phyloP scores from a whole-genome alignment of 2,797 vertebrate species.

The Galaxias olidus region DNA sequence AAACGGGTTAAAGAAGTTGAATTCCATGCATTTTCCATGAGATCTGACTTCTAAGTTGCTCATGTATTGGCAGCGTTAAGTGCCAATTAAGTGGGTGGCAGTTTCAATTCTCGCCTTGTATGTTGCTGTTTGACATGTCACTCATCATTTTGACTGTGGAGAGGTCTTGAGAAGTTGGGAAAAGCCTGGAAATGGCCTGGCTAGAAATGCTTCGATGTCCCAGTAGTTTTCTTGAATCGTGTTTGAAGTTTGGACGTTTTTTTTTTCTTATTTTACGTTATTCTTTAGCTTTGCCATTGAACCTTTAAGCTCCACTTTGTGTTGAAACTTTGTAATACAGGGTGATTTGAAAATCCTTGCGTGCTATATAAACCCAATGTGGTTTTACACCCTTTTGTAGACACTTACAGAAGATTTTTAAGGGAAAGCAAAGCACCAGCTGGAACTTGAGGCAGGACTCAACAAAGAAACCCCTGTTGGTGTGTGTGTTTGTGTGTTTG shows the following conservation, averaged over 20 bases:
- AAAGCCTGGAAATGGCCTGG: slow-evolving; percentile 49
- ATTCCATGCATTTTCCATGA: slow-evolving; percentile 31
- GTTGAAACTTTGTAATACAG: too few species aligned
- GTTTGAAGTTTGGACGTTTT: not conserved
- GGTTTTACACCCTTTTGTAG: slow-evolving; percentile 21
- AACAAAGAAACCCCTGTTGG: slow-evolving; percentile 47
- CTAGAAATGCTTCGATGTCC: slow-evolving; percentile 1
- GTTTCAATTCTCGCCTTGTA: slow-evolving; percentile 48
- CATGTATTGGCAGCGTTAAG: slow-evolving; percentile 36
- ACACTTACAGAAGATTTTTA: slow-evolving; percentile 37
- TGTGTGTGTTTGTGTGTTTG: slow-evolving; percentile 14
- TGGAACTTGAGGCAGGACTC: slow-evolving; percentile 42
- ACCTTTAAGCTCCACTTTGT: too few species aligned
- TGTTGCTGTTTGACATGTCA: slow-evolving; percentile 38
- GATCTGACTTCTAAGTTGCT: slow-evolving; percentile 24
- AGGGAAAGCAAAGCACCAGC: slow-evolving; percentile 42
- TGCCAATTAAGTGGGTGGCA: slow-evolving; percentile 46
- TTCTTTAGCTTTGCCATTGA: too few species aligned
- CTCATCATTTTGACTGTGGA: slow-evolving; percentile 28
- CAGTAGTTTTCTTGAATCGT: slow-evolving; percentile 8
- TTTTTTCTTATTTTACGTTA: not conserved
- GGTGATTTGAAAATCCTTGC: too few species aligned
- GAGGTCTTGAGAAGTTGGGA: slow-evolving; percentile 31
- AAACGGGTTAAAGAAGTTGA: slow-evolving; percentile 27
- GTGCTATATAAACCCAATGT: not conserved